Percentiles rank a stretch among this genome's conserved stretches.
These are phyloP conservation scores for Todiramphus saurophagus DNA, from an alignment of 2,113 vertebrate species.

Conservation along the genomic window DNA sequence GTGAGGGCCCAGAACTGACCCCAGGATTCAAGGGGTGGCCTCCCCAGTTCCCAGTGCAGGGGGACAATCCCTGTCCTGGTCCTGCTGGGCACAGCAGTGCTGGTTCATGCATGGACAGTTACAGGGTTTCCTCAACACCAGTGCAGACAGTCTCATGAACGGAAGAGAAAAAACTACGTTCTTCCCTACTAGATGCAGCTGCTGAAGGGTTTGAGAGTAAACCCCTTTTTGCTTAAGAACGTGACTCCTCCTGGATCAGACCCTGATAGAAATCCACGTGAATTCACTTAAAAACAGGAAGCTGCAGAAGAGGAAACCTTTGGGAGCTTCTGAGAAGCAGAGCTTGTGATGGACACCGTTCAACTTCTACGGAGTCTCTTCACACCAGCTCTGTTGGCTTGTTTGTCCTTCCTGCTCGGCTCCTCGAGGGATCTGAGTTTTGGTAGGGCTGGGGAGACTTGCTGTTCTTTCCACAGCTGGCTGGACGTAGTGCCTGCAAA, in stretches of 20 bases:
- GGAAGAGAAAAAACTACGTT: neutral
- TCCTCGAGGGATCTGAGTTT: neutral
- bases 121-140: neutral
- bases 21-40: no score
- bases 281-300: constrained; percentile 24
- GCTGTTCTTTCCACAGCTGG: constrained; percentile 21
- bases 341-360: neutral
- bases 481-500: neutral
- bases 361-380: neutral
- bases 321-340: constrained; percentile 6
- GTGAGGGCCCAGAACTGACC: no score
- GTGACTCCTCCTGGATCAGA: neutral
- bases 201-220: neutral
- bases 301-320: neutral
- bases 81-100: no score
- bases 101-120: neutral
- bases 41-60: no score
- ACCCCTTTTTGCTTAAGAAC: neutral
- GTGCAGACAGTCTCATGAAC: neutral
- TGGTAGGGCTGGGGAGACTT: neutral
- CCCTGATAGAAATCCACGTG: neutral
- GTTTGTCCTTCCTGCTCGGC: constrained; percentile 22
- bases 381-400: neutral
- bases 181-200: neutral
- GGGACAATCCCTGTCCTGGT: no score